These are phyloP conservation scores for Brachypodius melanocephalos DNA, from an alignment of 2,113 vertebrate genomes.

Conservation along the genomic window DNA sequence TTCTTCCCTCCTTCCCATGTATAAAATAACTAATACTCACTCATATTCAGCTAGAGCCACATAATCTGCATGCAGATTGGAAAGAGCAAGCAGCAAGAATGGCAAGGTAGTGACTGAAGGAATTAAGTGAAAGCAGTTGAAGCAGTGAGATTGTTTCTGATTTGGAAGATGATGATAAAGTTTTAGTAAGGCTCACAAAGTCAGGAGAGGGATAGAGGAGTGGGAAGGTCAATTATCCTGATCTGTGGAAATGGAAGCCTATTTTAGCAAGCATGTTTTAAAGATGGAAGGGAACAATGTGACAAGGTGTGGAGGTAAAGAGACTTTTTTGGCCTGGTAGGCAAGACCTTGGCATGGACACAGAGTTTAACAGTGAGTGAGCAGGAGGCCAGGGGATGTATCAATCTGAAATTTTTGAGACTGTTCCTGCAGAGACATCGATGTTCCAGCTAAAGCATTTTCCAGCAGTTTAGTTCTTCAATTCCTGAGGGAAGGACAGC, in stretches of 20 bases:
- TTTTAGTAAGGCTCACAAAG: background rate
- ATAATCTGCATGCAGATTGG: background rate
- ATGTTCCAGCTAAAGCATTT: background rate
- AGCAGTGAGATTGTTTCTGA: background rate
- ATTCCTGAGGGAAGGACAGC: background rate
- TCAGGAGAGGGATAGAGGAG: background rate
- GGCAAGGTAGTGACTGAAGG: background rate
- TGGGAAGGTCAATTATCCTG: background rate
- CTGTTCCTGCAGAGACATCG: background rate
- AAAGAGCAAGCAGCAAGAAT: background rate
- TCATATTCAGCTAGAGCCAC: background rate
- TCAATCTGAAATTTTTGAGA: background rate
- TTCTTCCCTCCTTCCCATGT: background rate
- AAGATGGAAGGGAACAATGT: background rate
- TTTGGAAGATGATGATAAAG: background rate
- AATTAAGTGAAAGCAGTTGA: background rate
- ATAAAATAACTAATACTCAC: background rate
- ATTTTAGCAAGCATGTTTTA: background rate
- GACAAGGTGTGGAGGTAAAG: background rate
- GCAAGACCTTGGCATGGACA: background rate
- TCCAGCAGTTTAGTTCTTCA: background rate
- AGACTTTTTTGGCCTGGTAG: background rate
- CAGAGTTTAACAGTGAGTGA: background rate
- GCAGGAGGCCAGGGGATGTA: background rate
- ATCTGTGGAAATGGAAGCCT: background rate